Conservation (phyloP, 2,888 invertebrate species). For the Ypsolopha scabrella region DNA sequence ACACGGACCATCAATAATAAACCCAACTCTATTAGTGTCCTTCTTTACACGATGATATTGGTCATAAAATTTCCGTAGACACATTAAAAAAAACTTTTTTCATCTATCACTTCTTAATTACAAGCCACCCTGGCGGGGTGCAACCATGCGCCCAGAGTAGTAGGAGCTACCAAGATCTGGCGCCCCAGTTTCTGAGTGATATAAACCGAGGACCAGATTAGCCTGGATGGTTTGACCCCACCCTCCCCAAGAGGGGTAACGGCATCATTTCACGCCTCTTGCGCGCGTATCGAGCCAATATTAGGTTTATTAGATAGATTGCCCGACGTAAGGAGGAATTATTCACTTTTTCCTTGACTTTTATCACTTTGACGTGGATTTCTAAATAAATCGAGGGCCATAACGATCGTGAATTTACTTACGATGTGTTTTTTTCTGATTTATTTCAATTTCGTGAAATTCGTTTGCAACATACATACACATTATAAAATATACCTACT, state of each 20-base stretch:
- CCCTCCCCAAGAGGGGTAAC: conserved; percentile 23
- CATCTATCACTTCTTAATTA: conserved; percentile 37
- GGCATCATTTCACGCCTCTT: conserved; percentile 64
- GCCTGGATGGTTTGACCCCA: conserved; percentile 25
- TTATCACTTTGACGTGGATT: conserved; percentile 20
- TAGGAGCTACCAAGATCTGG: conserved; percentile 11
- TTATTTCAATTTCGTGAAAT: too few relatives aligned
- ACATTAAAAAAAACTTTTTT: conserved; percentile 21
- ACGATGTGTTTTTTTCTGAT: too few relatives aligned
- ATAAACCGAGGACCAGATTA: conserved; percentile 30
- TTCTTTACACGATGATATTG: background rate
- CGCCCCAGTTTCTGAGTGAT: conserved; percentile 10
- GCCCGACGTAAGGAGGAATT: conserved; percentile 47
- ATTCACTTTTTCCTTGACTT: conserved; percentile 41
- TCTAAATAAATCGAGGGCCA: background rate
- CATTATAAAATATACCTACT: too few relatives aligned
- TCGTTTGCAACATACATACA: too few relatives aligned
- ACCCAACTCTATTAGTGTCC: too few relatives aligned
- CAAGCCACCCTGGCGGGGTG: conserved; percentile 19
- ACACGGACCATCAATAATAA: too few relatives aligned
- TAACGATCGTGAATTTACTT: too few relatives aligned
- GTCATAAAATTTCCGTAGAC: background rate
- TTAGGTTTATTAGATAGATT: conserved; percentile 67
- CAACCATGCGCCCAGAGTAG: conserved; percentile 15
- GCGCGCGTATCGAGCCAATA: conserved; percentile 65